Conservation (phyloP, 2,113 vertebrate species). For the Poeciliopsis prolifica region DNA sequence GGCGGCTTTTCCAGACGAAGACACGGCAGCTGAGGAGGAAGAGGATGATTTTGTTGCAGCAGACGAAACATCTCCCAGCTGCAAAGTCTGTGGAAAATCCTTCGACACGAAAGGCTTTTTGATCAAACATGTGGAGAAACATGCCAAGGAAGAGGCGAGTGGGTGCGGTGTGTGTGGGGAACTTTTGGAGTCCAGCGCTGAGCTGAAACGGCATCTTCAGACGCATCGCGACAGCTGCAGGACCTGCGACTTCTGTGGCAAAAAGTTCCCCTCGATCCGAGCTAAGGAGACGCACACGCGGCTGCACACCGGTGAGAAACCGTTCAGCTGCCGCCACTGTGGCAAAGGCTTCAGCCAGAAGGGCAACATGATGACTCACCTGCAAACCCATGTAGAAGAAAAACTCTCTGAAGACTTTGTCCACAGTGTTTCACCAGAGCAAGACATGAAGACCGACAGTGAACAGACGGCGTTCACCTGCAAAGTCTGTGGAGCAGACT, state of each 20-base stretch:
- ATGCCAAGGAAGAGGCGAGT: conserved; percentile 6
- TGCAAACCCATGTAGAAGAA: conserved; percentile 36
- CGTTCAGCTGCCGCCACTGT: conserved; percentile 49
- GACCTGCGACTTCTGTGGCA: conserved; percentile 50
- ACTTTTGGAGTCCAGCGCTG: conserved; percentile 7
- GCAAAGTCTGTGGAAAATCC: conserved; percentile 55
- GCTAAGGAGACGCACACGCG: conserved; percentile 57
- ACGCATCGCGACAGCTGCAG: conserved; percentile 48
- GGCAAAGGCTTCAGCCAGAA: conserved; percentile 60
- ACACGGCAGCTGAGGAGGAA: not conserved
- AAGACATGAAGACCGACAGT: conserved; percentile 42
- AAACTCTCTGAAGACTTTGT: conserved; percentile 48
- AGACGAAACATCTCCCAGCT: conserved; percentile 17
- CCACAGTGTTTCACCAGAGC: conserved; percentile 34
- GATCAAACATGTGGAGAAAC: conserved; percentile 57
- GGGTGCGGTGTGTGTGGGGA: conserved; percentile 59
- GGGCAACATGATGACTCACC: conserved; percentile 60
- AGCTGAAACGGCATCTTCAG: conserved; percentile 52
- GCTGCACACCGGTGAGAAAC: conserved; percentile 62
- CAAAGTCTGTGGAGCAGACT: conserved; percentile 31
- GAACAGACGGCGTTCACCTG: conserved; percentile 35
- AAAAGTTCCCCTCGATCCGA: conserved; percentile 55
- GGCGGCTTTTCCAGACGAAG: not conserved
- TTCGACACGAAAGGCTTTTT: conserved; percentile 55
- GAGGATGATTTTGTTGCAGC: not conserved